A percentile compares a stretch with the other conserved stretches of the same genome.
phyloP scores from a whole-genome alignment of 53 echinoderm and acorn worm species.

The Holothuria leucospilota region DNA sequence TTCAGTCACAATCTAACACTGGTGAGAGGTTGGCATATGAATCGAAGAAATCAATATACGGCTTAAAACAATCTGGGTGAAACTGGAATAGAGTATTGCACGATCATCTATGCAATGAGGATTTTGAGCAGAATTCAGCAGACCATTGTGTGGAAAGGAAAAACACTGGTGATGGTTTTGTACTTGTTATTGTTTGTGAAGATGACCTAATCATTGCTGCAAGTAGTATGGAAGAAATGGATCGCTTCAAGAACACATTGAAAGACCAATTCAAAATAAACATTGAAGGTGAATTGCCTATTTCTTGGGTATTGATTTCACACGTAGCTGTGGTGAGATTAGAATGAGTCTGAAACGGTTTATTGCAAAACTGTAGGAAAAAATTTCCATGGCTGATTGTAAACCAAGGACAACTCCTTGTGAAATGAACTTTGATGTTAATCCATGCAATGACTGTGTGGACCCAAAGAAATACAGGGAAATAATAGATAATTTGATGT shows the following conservation, averaged over 20 bases:
- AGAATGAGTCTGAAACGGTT: not conserved
- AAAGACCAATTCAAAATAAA: constrained; percentile 43
- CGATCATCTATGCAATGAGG: constrained; percentile 27
- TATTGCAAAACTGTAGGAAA: too few species aligned
- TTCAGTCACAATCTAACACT: not conserved
- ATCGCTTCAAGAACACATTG: constrained; percentile 39
- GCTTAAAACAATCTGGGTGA: constrained; percentile 54
- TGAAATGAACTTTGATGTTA: constrained; percentile 6
- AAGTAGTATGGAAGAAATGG: constrained; percentile 10
- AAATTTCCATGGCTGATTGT: constrained; percentile 46
- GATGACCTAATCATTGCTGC: constrained; percentile 63
- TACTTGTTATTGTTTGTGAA: constrained; percentile 54
- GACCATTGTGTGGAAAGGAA: constrained; percentile 52
- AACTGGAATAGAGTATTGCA: constrained; percentile 48
- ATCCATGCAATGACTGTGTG: too few species aligned
- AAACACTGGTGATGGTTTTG: not conserved
- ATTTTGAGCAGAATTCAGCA: constrained; percentile 29
- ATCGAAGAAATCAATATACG: constrained; percentile 46
- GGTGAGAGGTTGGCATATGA: not conserved
- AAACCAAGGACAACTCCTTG: constrained; percentile 47
- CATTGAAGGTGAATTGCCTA: not conserved
- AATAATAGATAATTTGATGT: too few species aligned
- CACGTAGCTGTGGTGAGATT: not conserved
- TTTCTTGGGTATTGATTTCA: not conserved
- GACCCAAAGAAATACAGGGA: too few species aligned